Percentiles rank a stretch among this genome's conserved stretches.
phyloP scores from a whole-genome alignment of 1,140 invertebrate genomes.

The Ganaspis sp. region DNA sequence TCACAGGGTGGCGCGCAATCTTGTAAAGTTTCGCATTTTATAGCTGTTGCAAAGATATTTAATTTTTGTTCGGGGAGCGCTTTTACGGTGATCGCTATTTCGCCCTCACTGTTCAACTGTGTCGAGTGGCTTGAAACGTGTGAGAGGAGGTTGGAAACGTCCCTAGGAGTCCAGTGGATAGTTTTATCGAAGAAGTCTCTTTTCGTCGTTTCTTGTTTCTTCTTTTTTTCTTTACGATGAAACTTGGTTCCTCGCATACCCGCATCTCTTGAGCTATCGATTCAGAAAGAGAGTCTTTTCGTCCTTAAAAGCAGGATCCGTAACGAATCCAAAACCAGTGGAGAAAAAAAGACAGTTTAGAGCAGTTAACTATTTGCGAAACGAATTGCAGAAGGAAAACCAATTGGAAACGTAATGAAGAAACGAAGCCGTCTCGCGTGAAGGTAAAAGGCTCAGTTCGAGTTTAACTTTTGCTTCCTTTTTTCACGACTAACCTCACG shows the following conservation, averaged over 20 bases:
- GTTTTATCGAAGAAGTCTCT: constrained; percentile 49
- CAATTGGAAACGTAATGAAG: constrained; percentile 36
- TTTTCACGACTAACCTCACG: constrained; percentile 10
- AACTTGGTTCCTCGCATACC: constrained; percentile 47
- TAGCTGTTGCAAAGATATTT: constrained; percentile 68
- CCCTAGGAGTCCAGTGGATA: constrained; percentile 37
- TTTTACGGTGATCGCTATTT: constrained; percentile 61
- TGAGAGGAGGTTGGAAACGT: constrained; percentile 32
- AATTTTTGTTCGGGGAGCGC: constrained; percentile 66
- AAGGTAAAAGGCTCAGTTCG: constrained; percentile 24
- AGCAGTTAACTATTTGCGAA: constrained; percentile 42
- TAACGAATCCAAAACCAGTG: constrained; percentile 17
- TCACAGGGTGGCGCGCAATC: constrained; percentile 45
- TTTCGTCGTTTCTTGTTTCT: constrained; percentile 36
- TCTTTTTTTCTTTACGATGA: constrained; percentile 48
- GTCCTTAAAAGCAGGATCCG: constrained; percentile 12
- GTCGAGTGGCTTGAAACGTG: constrained; percentile 32
- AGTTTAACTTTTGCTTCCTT: constrained; percentile 20
- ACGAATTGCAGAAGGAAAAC: constrained; percentile 43
- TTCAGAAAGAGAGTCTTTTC: constrained; percentile 19
- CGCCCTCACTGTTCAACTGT: constrained; percentile 41
- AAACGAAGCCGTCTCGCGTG: constrained; percentile 14
- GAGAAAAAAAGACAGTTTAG: constrained; percentile 32
- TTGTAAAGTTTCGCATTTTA: constrained; percentile 68
- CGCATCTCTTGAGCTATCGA: constrained; percentile 47